These are phyloP conservation scores for Cryptomyrus ogoouensis DNA, from an alignment of 2,113 vertebrate genomes.

Conservation along the genomic window DNA sequence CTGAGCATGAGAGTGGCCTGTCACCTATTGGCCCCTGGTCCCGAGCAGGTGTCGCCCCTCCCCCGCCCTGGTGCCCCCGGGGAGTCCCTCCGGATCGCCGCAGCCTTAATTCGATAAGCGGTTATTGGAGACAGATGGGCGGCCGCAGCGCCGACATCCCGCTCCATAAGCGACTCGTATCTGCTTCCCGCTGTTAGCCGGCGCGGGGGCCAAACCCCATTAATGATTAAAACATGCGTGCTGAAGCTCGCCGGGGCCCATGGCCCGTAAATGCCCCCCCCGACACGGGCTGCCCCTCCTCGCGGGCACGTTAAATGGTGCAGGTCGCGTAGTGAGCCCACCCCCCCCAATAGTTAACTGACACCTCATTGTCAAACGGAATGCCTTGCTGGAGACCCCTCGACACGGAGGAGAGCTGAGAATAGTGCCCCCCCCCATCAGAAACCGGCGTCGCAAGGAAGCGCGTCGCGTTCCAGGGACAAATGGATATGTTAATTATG, in stretches of 20 bases:
- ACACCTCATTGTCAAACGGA: not conserved
- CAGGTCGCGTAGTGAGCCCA: not conserved
- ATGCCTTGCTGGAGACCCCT: not conserved
- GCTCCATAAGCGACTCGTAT: not conserved
- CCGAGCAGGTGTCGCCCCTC: not conserved
- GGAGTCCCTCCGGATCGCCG: not conserved
- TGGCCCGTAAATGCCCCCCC: not conserved
- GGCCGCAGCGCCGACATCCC: not conserved
- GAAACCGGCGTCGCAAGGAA: not conserved
- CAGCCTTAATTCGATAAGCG: not conserved
- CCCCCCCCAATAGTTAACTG: too few relatives aligned
- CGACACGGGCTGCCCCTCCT: not conserved
- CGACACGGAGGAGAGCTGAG: not conserved
- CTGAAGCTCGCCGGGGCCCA: not conserved
- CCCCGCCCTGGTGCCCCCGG: not conserved
- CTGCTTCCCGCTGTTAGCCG: not conserved
- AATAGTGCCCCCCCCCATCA: not conserved
- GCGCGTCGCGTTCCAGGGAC: not conserved
- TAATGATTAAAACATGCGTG: not conserved
- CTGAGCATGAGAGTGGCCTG: not conserved
- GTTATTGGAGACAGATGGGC: not conserved
- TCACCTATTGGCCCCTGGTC: not conserved
- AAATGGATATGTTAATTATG: slow-evolving; percentile 16
- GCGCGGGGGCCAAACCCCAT: not conserved
- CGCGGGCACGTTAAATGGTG: not conserved